phyloP scores from a whole-genome alignment of 2,888 invertebrate species.

The Cephus nigrinus region DNA sequence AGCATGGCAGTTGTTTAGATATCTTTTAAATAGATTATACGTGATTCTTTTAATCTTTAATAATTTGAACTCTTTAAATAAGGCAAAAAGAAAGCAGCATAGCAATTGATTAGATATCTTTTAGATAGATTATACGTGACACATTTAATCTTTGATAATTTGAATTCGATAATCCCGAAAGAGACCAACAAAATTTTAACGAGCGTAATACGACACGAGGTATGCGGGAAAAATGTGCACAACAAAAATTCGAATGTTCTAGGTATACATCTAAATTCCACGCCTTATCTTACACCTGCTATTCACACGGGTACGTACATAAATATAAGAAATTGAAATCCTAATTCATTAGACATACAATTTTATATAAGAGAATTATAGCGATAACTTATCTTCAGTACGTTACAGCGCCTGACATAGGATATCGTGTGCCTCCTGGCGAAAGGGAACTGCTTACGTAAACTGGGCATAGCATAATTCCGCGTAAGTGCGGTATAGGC shows the following conservation, averaged over 20 bases:
- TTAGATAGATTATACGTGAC: no score
- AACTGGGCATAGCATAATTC: neutral
- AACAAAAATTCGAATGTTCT: no score
- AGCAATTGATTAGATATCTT: no score
- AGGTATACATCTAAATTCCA: no score
- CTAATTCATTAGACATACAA: neutral
- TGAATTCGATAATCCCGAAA: neutral
- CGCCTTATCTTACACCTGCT: no score
- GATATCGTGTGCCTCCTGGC: neutral
- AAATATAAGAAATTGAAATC: neutral
- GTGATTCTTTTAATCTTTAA: neutral
- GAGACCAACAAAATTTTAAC: neutral
- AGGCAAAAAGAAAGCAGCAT: no score
- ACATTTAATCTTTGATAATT: neutral
- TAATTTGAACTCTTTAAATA: neutral
- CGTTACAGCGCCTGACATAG: neutral
- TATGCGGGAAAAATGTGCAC: no score
- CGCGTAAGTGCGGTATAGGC: neutral
- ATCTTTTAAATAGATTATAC: no score
- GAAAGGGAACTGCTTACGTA: neutral
- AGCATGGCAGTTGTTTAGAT: no score
- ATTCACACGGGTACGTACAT: no score
- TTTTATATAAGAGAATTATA: neutral
- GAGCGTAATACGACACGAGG: no score
- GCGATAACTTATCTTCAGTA: neutral